Conservation (phyloP, 2,888 invertebrate genomes). For the Slavum lentiscoides region DNA sequence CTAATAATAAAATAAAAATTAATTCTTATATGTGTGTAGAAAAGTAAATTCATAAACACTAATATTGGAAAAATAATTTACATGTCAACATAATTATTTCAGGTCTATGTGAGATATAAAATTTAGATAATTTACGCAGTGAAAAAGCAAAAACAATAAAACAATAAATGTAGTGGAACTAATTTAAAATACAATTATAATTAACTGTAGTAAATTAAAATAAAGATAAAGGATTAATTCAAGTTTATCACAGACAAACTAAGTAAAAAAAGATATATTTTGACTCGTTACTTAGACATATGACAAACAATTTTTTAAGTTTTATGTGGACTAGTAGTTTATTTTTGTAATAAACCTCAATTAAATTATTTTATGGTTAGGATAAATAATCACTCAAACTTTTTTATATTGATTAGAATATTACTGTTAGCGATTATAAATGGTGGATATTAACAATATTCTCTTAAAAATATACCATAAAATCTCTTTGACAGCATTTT, state of each 20-base stretch:
- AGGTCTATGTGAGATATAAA: too few relatives aligned
- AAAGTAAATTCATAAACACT: not conserved
- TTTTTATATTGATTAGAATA: too few relatives aligned
- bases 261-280: conserved; percentile 12
- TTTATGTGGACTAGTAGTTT: not conserved
- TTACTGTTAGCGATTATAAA: too few relatives aligned
- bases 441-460: too few relatives aligned
- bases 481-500: too few relatives aligned
- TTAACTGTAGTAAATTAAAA: not conserved
- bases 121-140: not conserved
- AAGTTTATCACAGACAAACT: conserved; percentile 27
- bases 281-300: conserved; percentile 2
- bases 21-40: not conserved
- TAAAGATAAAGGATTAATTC: not conserved
- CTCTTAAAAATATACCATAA: too few relatives aligned
- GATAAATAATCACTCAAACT: too few relatives aligned
- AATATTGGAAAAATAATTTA: not conserved
- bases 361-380: not conserved
- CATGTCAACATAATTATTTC: not conserved
- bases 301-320: not conserved
- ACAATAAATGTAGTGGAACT: not conserved
- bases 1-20: not conserved
- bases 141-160: not conserved
- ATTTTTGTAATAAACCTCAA: not conserved
- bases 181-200: not conserved